These are phyloP conservation scores for Empidonax alnorum DNA, from an alignment of 2,113 vertebrate species.

Conservation along the genomic window DNA sequence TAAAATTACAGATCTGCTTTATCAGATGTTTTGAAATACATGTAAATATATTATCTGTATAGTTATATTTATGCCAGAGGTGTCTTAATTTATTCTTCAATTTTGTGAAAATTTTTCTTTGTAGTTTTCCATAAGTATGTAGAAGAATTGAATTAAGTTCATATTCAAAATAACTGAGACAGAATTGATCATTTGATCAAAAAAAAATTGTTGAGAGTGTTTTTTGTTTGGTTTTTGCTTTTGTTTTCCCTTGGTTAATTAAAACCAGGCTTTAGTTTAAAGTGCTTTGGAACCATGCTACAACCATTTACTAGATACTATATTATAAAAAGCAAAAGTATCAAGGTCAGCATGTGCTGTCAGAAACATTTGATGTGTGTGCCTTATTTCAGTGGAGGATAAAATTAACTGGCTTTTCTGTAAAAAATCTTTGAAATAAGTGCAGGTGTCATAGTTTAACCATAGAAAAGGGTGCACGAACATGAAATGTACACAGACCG, in stretches of 20 bases:
- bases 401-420: background rate
- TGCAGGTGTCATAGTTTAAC: background rate
- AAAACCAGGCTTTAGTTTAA: background rate
- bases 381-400: background rate
- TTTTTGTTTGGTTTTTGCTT: background rate
- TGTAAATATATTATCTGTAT: background rate
- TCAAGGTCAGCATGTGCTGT: background rate
- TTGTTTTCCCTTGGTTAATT: accelerated
- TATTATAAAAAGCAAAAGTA: background rate
- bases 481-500: background rate
- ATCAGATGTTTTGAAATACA: background rate
- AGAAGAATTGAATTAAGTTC: background rate
- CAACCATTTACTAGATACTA: background rate
- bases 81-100: background rate
- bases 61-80: background rate
- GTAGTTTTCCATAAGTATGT: background rate
- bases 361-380: background rate
- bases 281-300: background rate
- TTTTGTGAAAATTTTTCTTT: background rate
- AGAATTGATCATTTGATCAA: background rate
- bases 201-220: background rate
- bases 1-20: background rate
- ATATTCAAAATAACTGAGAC: background rate
- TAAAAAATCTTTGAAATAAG: background rate
- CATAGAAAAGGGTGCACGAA: background rate